phyloP scores from a whole-genome alignment of 2,113 vertebrate genomes.

The Piaya cayana region DNA sequence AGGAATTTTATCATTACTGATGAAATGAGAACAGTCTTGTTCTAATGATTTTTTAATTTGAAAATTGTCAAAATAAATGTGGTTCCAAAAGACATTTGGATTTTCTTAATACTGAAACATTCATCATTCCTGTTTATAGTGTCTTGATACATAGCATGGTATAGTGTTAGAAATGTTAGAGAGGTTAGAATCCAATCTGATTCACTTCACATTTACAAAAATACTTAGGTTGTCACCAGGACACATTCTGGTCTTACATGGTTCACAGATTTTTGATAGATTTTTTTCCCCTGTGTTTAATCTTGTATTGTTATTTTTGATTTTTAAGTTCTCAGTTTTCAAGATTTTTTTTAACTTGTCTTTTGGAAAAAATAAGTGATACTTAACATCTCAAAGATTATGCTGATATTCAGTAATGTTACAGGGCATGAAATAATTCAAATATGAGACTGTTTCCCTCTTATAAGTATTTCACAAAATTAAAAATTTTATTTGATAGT shows the following conservation, averaged over 20 bases:
- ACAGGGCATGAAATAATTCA: background rate
- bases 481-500: background rate
- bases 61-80: background rate
- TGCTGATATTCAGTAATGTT: background rate
- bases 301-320: background rate
- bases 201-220: background rate
- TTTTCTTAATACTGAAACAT: background rate
- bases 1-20: background rate
- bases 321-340: background rate
- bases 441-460: background rate
- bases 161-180: background rate
- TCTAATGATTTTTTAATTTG: background rate
- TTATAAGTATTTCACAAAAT: background rate
- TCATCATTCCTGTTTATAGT: background rate
- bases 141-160: background rate
- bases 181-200: background rate
- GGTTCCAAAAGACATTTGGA: background rate
- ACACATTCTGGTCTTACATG: background rate
- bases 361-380: background rate
- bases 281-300: background rate
- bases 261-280: background rate
- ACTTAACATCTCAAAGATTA: background rate
- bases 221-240: background rate
- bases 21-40: background rate
- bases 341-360: background rate